A percentile compares a stretch with the other conserved stretches of the same genome.
Conservation (phyloP, 2,888 invertebrate genomes). For the Xanthostigma xanthostigma region DNA sequence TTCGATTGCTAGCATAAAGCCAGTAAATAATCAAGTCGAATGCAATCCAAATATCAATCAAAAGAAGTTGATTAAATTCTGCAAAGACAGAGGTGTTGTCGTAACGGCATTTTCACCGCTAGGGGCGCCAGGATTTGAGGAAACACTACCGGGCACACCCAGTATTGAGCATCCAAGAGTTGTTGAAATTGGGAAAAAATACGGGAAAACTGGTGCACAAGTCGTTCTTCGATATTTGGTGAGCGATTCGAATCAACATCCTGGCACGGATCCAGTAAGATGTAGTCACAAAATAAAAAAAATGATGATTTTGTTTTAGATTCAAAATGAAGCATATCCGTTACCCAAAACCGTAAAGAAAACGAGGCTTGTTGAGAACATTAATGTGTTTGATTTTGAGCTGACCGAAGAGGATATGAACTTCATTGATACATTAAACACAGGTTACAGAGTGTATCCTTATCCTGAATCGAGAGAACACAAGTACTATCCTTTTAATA, state of each 20-base stretch:
- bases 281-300: too few species aligned
- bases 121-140: conserved; percentile 48
- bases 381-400: too few species aligned
- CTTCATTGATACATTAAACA: neutral
- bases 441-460: conserved; percentile 21
- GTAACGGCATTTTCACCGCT: conserved; percentile 75
- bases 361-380: too few species aligned
- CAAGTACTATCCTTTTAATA: conserved; percentile 26
- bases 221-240: conserved; percentile 41
- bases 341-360: too few species aligned
- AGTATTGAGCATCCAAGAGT: conserved; percentile 37
- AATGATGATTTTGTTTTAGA: too few species aligned
- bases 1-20: conserved; percentile 44
- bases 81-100: conserved; percentile 46
- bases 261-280: too few species aligned
- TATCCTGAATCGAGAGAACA: conserved; percentile 21
- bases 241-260: too few species aligned
- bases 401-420: too few species aligned
- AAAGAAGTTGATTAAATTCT: conserved; percentile 48
- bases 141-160: too few species aligned
- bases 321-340: too few species aligned
- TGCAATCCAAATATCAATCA: conserved; percentile 69
- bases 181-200: conserved; percentile 39
- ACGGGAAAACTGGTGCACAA: conserved; percentile 46
- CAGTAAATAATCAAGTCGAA: conserved; percentile 53